Evolutionary conservation across 2,797 vertebrate species (phyloP).

Genomic region (Corythornis leucogaster): DNA sequence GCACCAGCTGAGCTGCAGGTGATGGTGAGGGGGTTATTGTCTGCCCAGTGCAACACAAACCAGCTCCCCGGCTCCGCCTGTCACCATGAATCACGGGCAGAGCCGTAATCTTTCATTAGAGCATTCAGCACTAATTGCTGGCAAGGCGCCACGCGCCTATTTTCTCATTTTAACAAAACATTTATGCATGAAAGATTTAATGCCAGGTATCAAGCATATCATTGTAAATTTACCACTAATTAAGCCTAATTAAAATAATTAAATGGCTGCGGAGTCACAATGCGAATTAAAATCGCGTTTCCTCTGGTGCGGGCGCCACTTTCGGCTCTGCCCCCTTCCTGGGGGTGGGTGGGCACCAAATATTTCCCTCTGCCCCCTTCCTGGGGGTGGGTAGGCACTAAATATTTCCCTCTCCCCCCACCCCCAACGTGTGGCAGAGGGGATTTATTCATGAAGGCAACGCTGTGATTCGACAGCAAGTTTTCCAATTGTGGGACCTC

Average conservation of each 20-base stretch:
- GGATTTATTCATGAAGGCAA: constrained; percentile 85
- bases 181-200: constrained; percentile 96
- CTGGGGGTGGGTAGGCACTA: constrained; percentile 38
- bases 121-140: constrained; percentile 89
- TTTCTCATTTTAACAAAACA: constrained; percentile 89
- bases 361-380: constrained; percentile 57
- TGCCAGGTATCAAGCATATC: constrained; percentile 95
- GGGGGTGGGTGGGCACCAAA: constrained; percentile 58
- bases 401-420: constrained; percentile 64
- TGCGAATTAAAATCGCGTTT: constrained; percentile 82
- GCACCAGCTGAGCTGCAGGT: neutral
- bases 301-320: neutral
- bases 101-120: constrained; percentile 85
- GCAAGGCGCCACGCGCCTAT: constrained; percentile 81
- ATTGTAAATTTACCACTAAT: constrained; percentile 97
- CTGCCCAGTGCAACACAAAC: constrained; percentile 52
- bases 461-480: constrained; percentile 78
- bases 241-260: constrained; percentile 96
- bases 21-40: neutral
- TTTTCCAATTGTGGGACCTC: constrained; percentile 82
- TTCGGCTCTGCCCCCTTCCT: constrained; percentile 23
- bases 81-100: constrained; percentile 80
- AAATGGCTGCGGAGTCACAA: constrained; percentile 90
- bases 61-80: constrained; percentile 81
- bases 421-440: constrained; percentile 34